Evolutionary conservation across 2,797 vertebrate genomes (phyloP), one percentile per base, ranked within the genome.

Genomic region (Anguilla anguilla): DNA sequence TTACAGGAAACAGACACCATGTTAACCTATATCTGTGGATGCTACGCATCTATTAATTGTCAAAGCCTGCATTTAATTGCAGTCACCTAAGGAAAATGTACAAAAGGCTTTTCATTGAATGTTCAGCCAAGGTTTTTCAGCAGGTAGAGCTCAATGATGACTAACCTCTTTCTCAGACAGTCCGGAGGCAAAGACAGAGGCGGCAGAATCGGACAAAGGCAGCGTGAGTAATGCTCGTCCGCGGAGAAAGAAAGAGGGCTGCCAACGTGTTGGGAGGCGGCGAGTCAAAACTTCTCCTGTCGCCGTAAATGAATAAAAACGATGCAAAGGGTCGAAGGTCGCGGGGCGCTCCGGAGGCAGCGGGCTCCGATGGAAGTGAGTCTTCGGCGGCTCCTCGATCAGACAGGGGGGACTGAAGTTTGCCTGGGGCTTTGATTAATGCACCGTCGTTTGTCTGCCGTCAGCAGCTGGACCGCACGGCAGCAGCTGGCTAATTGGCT

Each of bases 401-500:
- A 84, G 83, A 84, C 83, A 43, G 43, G 46, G 46, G 83, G 90
- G 90, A 87, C 87, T 19, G 84, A 89, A 46, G 7, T 72, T n/a
- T 13, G 92, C 93, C 91, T 88, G 92, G 91, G 89, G 88, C 86
- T 87, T 90, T 89, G 91, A 94, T 92, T 89, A 92, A 92, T 88
- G 85, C 91, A 79, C 90, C 87, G 89, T 87, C 90, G 91, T 90
- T 93, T 93, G 92, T 92, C 91, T 89, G 89, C 89, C 85, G 89
- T 90, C 93, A 91, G 91, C 94, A 94, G 92, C 93, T 91, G 92
- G 90, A 91, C 86, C 79, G 17, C 28, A 59, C 84, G 90, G 88
- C 87, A 89, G 91, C 94, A 92, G 93, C 92, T 91, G 93, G 86
- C 91, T 95, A 94, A 95, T 92, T 91, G 93, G 92, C 93, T 94